Evolutionary conservation across 2,113 vertebrate species (phyloP), one percentile per base, ranked within the genome.

Genomic region (Hypomesus transpacificus): DNA sequence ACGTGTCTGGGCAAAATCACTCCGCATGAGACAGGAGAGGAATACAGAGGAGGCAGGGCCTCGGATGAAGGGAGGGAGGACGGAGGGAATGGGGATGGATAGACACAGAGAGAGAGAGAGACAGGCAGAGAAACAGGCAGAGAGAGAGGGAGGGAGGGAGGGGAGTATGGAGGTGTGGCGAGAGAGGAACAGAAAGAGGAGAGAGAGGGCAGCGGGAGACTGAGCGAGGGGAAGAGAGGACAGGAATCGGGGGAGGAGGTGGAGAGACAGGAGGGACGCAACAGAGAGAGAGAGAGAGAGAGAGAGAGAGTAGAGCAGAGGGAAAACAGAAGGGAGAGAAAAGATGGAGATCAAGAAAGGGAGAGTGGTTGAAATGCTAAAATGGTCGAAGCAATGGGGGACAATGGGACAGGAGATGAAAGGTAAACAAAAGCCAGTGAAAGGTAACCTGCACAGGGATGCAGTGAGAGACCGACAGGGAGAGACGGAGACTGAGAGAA

Each of bases 1-100:
- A 98, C 96, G 95, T 97, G 96, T 96, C 95, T 96, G 95, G 94
- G 96, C 96, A 96, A 97, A 98, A 98, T 98, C 96, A 96, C 95
- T 98, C 95, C 94, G 94, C 95, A 94, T 93, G 96, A 94, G 95
- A 96, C 96, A 95, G 95, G 94, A 95, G 92, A 89, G 89, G 96
- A 98, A 99, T 99, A 98, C 95, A 96, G 96, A 98, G 91, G 93
- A 97, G 95, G 84, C 76, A 74, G 84, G 85, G 74, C 71, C 91
- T 82, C 89, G 90, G 88, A 89, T 88, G 84, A 90, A 91, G 92
- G 91, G 90, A 92, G 91, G 89, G 89, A 88, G 87, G 90, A 90
- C 89, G 58, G 65, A 75, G 31, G 64, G 16, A 31, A 26, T 26
- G 24, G 91, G 89, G 89, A 88, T 87, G 90, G 91, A 89, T 89